A percentile compares a stretch with the other conserved stretches of the same genome.
Evolutionary conservation across 1,140 invertebrate species (phyloP).

Genomic region (Periplaneta americana): DNA sequence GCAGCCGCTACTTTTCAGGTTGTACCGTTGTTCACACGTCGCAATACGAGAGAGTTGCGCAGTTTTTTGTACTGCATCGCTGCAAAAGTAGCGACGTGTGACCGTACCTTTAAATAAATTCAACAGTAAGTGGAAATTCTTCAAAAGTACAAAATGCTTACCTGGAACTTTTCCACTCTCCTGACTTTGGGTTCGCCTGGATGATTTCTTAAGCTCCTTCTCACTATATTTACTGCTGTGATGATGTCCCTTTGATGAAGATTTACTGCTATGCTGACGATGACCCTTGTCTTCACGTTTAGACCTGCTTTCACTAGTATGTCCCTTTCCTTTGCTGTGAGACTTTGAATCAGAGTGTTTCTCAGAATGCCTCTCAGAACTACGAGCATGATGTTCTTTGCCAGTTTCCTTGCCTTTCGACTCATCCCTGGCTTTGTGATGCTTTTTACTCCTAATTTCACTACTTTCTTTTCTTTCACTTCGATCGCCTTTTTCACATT

Average conservation of each 20-base stretch:
- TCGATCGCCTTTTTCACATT: constrained; percentile 19
- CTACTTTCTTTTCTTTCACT: neutral
- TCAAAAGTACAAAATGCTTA: too few relatives aligned
- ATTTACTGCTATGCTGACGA: neutral
- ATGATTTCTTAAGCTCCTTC: neutral
- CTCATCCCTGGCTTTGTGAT: neutral
- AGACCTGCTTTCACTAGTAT: neutral
- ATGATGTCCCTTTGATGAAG: neutral
- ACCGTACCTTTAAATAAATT: too few relatives aligned
- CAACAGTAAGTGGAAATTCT: too few relatives aligned
- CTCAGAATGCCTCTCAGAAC: neutral
- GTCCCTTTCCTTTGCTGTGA: neutral
- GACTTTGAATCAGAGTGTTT: neutral
- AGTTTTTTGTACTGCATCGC: too few relatives aligned
- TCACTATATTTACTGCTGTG: neutral
- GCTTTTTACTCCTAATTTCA: neutral
- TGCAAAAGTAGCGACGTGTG: too few relatives aligned
- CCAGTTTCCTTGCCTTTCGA: neutral
- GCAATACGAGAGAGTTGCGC: too few relatives aligned
- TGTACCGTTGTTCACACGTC: too few relatives aligned
- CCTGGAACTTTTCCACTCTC: neutral
- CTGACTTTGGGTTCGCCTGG: neutral
- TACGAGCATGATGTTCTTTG: neutral
- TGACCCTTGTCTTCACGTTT: neutral
- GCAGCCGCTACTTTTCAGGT: too few relatives aligned